Evolutionary conservation across 2,888 invertebrate genomes (phyloP).

Genomic region (Microctonus brassicae): DNA sequence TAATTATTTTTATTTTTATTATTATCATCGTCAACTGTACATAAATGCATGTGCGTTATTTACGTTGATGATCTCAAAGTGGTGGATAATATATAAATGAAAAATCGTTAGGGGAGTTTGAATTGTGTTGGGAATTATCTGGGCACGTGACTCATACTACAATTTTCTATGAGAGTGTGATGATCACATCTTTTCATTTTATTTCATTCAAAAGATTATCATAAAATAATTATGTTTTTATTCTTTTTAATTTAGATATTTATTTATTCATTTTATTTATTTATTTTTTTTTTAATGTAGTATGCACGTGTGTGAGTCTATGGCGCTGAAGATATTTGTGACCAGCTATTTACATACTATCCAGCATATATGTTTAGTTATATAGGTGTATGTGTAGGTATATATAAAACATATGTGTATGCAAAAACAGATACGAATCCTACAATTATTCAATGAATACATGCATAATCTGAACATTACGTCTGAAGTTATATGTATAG

Average conservation of each 20-base stretch:
- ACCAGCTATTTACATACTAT: no score
- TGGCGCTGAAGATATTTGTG: not conserved
- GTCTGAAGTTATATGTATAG: conserved; percentile 43
- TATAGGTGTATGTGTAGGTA: not conserved
- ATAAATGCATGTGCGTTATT: no score
- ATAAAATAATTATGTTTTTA: not conserved
- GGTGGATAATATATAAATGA: not conserved
- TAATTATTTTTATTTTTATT: conserved; percentile 13
- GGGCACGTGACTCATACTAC: conserved; percentile 17
- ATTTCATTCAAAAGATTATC: not conserved
- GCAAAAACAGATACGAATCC: conserved; percentile 42
- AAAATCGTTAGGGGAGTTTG: not conserved
- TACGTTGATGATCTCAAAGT: conserved; percentile 5
- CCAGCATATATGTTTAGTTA: no score
- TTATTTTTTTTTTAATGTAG: not conserved
- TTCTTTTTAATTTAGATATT: not conserved
- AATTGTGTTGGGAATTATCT: not conserved
- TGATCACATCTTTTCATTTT: conserved; percentile 6
- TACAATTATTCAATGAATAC: conserved; percentile 65
- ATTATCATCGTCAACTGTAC: not conserved
- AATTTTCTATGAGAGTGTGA: not conserved
- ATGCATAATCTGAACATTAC: conserved; percentile 57
- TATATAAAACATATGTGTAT: conserved; percentile 3
- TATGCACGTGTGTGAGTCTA: not conserved
- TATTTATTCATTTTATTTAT: not conserved